A percentile compares a stretch with the other conserved stretches of the same genome.
Conservation (phyloP, 2,113 vertebrate genomes). For the Spizaetus ornatus region DNA sequence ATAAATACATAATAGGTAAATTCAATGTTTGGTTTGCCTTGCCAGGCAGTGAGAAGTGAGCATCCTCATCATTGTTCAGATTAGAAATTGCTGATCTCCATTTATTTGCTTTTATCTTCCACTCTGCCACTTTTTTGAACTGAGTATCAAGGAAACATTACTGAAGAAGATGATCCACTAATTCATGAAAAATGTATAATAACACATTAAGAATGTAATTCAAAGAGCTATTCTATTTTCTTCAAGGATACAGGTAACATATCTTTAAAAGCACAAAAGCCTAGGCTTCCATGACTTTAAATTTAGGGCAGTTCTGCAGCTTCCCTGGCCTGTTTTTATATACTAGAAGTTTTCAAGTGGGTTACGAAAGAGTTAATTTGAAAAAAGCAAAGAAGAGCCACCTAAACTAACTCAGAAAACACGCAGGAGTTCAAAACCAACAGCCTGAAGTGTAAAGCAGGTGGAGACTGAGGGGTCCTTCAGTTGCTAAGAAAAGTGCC, state of each 20-base stretch:
- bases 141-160: accelerated
- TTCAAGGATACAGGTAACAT: background rate
- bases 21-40: background rate
- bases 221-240: background rate
- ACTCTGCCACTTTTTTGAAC: background rate
- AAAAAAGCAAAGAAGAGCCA: background rate
- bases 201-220: background rate
- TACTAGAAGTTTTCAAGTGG: background rate
- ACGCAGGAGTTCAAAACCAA: background rate
- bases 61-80: background rate
- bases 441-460: background rate
- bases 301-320: background rate
- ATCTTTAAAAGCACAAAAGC: background rate
- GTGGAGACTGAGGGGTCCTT: background rate
- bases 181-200: background rate
- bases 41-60: background rate
- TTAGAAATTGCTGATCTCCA: background rate
- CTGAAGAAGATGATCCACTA: background rate
- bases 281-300: background rate
- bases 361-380: background rate
- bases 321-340: background rate
- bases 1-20: background rate
- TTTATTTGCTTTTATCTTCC: background rate
- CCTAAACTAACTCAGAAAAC: background rate
- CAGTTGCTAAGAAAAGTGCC: background rate